Evolutionary conservation across 1,140 invertebrate genomes (phyloP).

Genomic region (Cherax quadricarinatus): DNA sequence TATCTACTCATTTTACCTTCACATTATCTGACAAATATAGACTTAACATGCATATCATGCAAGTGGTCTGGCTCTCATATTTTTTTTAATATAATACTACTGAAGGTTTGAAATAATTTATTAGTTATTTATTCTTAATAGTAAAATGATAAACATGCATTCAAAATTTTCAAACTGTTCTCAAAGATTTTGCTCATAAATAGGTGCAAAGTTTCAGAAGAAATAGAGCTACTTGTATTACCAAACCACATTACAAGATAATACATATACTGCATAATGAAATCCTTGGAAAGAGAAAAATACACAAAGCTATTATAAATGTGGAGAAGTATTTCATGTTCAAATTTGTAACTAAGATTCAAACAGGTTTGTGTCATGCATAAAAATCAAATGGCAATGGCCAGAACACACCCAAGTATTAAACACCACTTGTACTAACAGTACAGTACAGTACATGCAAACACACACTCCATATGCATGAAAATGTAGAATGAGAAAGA

Average conservation of each 20-base stretch:
- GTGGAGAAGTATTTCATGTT: neutral
- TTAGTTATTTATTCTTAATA: neutral
- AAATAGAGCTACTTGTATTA: neutral
- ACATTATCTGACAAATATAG: neutral
- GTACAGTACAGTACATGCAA: neutral
- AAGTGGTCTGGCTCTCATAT: slow-evolving; percentile 31
- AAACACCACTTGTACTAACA: neutral
- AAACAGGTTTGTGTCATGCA: neutral
- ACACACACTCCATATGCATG: neutral
- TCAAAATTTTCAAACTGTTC: neutral
- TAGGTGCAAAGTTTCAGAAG: neutral
- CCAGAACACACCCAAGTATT: neutral
- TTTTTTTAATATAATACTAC: neutral
- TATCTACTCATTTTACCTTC: slow-evolving; percentile 59
- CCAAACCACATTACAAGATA: neutral
- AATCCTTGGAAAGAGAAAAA: neutral
- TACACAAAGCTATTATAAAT: neutral
- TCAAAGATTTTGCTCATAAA: too few species aligned
- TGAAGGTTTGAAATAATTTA: neutral
- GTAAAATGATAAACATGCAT: neutral
- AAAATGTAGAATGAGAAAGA: neutral
- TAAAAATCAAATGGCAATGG: neutral
- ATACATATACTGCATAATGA: neutral
- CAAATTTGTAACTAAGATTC: neutral
- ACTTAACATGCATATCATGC: slow-evolving; percentile 54